Evolutionary conservation across 2,888 invertebrate species (phyloP), one percentile per base, ranked within the genome.

Genomic region (Tachina lurida): DNA sequence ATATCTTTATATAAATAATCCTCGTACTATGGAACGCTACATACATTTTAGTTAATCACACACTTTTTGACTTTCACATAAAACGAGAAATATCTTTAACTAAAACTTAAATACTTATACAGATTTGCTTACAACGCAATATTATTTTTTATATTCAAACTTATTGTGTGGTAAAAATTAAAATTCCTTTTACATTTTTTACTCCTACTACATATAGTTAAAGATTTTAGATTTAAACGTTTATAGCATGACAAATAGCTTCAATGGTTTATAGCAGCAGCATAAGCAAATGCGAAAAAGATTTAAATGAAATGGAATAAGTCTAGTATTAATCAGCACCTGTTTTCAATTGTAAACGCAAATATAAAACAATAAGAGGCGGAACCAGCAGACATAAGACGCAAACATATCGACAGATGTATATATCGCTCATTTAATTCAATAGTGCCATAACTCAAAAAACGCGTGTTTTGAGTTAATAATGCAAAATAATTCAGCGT

Each of bases 261-360:
- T 45, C 71, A 76, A 76, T 67, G 62, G 60, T 71, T 60, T 76
- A 47, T 5, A 52, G 22, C 19, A 52, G 22, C 19, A 65, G 47
- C 12, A 75, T 58, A 60, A 71, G 12, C 9, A 45, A 73, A 52
- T 52, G 65, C 19, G 10, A 47, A 56, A 43, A 22, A 68, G 75
- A 80, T 71, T 80, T 15, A 75, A 22, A 70, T 54, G 58, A 79
- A 71, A 71, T 84, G 79, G 70, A 41, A 76, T 84, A 80, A 71
- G 73, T 76, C 71, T 71, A 84, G 80, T 84, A 65, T 71, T 80
- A 79, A 71, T 39, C 79, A 60, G 75, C 58, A 76, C 58, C 63
- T 73, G 70, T 67, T 71, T 71, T 76, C 45, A 52, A 47, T 63
- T 54, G 56, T 56, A 65, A 22, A 41, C 13, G 49, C 45, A 52